Conservation (phyloP, 2,888 invertebrate genomes). For the Drosophila paramelanica region DNA sequence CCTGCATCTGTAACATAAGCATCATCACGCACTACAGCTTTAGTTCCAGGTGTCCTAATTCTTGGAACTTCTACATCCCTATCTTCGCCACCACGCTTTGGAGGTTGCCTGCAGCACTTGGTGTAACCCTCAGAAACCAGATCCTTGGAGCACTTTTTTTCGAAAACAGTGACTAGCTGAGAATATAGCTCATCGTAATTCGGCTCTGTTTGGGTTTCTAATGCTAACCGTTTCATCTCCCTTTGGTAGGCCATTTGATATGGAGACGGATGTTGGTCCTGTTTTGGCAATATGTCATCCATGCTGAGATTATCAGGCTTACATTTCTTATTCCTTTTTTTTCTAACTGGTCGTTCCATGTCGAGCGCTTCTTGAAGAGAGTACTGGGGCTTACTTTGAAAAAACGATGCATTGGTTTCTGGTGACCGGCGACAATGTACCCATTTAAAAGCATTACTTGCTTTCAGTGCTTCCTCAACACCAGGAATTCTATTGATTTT, state of each 20-base stretch:
- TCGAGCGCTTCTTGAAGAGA: background rate
- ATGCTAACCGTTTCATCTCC: constrained; percentile 6
- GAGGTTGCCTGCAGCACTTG: constrained; percentile 19
- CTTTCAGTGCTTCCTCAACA: constrained; percentile 19
- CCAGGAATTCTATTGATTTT: constrained; percentile 41
- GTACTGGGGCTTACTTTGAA: background rate
- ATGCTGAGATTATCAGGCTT: constrained; percentile 17
- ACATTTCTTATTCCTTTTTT: background rate
- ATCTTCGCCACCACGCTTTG: background rate
- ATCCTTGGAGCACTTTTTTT: background rate
- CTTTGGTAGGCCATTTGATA: constrained; percentile 15
- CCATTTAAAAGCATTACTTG: constrained; percentile 14
- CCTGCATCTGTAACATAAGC: background rate
- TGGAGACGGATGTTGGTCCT: background rate
- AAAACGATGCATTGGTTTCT: background rate
- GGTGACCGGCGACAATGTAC: constrained; percentile 10
- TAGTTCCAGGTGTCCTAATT: too few relatives aligned
- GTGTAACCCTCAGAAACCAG: background rate
- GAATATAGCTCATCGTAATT: constrained; percentile 45
- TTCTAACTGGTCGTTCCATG: background rate
- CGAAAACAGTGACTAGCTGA: constrained; percentile 35
- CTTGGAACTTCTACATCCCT: too few relatives aligned
- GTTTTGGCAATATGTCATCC: background rate
- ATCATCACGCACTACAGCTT: too few relatives aligned
- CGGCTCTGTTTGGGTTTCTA: constrained; percentile 18